Percentiles rank a stretch among this genome's conserved stretches.
Evolutionary conservation across 2,888 invertebrate species (phyloP).

Genomic region (Acanthopleura granulata): DNA sequence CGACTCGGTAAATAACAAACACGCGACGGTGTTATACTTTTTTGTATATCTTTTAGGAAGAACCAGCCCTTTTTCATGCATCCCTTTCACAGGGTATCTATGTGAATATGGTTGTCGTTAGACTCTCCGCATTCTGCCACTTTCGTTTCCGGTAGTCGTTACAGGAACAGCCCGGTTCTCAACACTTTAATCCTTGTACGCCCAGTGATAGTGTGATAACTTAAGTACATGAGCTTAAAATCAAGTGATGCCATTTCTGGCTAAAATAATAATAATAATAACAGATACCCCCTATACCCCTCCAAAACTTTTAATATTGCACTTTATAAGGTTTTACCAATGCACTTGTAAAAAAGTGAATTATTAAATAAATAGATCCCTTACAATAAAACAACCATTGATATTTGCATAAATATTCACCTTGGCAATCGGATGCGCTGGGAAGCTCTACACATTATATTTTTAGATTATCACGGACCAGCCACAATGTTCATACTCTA

Average conservation of each 20-base stretch:
- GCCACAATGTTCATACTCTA: background rate
- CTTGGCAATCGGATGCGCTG: background rate
- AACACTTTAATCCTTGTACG: background rate
- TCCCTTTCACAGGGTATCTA: background rate
- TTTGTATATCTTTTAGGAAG: conserved; percentile 11
- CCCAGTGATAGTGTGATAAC: conserved; percentile 2
- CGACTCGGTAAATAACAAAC: conserved; percentile 2
- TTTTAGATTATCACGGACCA: background rate
- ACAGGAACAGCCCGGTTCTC: background rate
- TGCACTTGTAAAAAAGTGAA: conserved; percentile 15
- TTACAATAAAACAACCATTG: conserved; percentile 6
- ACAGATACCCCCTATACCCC: background rate
- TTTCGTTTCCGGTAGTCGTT: conserved; percentile 14
- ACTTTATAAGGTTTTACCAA: background rate
- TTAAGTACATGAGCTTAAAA: conserved; percentile 12
- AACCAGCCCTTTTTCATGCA: background rate
- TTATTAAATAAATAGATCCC: conserved; percentile 15
- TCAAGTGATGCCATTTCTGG: background rate
- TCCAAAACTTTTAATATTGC: conserved; percentile 5
- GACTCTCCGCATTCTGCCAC: conserved; percentile 9
- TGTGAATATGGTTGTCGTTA: background rate
- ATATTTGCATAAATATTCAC: background rate
- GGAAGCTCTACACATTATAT: conserved; percentile 3
- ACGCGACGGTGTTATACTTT: background rate
- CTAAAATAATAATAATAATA: background rate